A percentile compares a stretch with the other conserved stretches of the same genome.
Evolutionary conservation across 2,888 invertebrate species (phyloP).

Genomic region (Sceliomorpha sp.): DNA sequence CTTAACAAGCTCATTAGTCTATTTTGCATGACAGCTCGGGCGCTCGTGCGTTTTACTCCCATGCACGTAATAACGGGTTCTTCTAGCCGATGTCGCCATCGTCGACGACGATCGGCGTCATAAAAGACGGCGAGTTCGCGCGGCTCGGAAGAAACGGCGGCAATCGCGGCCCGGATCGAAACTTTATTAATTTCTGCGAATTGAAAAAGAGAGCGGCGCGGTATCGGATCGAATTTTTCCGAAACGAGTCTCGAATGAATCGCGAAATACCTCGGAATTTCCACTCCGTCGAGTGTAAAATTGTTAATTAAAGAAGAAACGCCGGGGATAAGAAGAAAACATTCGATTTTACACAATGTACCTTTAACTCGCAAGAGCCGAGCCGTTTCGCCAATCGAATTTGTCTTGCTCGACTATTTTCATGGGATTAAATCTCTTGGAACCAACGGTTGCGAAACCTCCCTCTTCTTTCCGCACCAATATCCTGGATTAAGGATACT

Average conservation of each 20-base stretch:
- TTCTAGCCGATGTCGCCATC: constrained; percentile 34
- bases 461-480: constrained; percentile 49
- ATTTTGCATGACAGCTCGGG: constrained; percentile 66
- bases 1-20: constrained; percentile 74
- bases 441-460: constrained; percentile 25
- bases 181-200: too few relatives aligned
- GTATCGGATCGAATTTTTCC: too few relatives aligned
- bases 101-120: constrained; percentile 14
- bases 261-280: too few relatives aligned
- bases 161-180: too few relatives aligned
- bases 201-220: too few relatives aligned
- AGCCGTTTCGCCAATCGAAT: constrained; percentile 32
- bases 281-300: too few relatives aligned
- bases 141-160: too few relatives aligned
- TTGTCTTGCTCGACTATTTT: constrained; percentile 46
- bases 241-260: too few relatives aligned
- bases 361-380: constrained; percentile 24
- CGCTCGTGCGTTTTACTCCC: constrained; percentile 23
- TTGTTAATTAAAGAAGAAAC: too few relatives aligned
- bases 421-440: constrained; percentile 40
- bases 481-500: constrained; percentile 55
- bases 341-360: constrained; percentile 34
- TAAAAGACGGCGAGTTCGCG: constrained; percentile 12
- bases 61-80: constrained; percentile 34
- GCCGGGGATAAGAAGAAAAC: constrained; percentile 11